Base-by-base conservation (phyloP, 2,888 invertebrate genomes). In the Pachydiplax longipennis region DNA sequence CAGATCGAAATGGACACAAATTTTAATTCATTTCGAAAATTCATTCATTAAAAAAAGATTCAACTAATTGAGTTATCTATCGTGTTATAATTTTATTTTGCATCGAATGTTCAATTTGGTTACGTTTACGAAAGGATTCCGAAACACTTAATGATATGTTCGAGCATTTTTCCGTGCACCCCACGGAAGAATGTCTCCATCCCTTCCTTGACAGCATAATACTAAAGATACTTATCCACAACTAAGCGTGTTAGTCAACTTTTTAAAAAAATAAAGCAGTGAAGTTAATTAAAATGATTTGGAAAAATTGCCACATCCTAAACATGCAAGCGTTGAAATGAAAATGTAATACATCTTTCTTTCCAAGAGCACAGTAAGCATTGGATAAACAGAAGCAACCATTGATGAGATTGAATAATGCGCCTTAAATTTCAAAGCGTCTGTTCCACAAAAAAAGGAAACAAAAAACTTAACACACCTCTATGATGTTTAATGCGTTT, bases 241-340 rank as follows among this genome's bases (percentile, higher is more conserved):
- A 18, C 25, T 83, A 83, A 87, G 87, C 87, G 61, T 37, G 87
- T 87, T 87, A 87, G 87, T 87, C 87, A 87, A 87, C 58, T 61
- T 87, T 87, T 87, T 18, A 53, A 58, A 37, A n/a, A n/a, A 87
- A 87, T 37, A 87, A 87, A 87, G 87, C 87, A 40, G 58, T 83
- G 73, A 61, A 87, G 87, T 87, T 87, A 87, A 87, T 87, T n/a
- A 65, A 87, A 65, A 40, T 87, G 37, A 87, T 87, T 87, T 65
- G 73, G 73, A 31, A 73, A 87, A 87, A 87, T 65, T 87, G 87
- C 87, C 87, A 87, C 87, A 87, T 87, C 87, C 87, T 87, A 87
- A 87, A 87, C 87, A 87, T 87, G 87, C 87, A 87, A 87, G 87
- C 87, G 61, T 87, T 87, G 87, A 87, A 87, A 61, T 61, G 40